Base-by-base conservation (phyloP, 2,797 vertebrate genomes). In the Diplodus puntazzo region DNA sequence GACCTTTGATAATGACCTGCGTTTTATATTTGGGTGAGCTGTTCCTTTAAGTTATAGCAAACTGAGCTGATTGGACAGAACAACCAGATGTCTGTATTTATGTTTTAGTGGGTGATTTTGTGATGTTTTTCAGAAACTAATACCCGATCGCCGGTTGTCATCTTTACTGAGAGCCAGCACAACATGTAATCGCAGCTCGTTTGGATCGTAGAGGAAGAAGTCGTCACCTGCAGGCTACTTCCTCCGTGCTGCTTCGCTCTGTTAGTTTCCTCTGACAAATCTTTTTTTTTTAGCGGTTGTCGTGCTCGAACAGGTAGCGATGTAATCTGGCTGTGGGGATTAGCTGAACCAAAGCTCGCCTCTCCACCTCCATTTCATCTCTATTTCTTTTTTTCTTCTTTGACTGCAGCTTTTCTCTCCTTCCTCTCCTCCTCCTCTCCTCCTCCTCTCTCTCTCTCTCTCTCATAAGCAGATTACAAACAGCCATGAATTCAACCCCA, bases 401-500 rank as follows among this genome's bases (percentile, higher is more conserved):
- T 42, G 6, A 4, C 53, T 49, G 21, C 49, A 58, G 25, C 55
- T 20, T 39, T 39, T n/a, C 57, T 25, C 23, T 11, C 42, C 16
- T 18, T 43, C 25, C 50, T 45, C 48, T 34, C 46, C 59, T 14
- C 70, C 70, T 58, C 49, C 30, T 11, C 54, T 34, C 46, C 59
- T 14, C 70, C 70, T 58, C 49, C 30, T 11, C 54, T n/a, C 52
- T 20, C 75, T 20, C 75, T 58, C 43, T 67, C 30, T 20, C 25
- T 75, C 63, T 77, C 67, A 52, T 62, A 78, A 86, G 73, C 69
- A 59, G 50, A 83, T 75, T 81, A 82, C 62, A 77, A 81, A 81
- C 73, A 82, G 70, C 62, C 64, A 72, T 67, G 55, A 79, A 78
- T 39, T 72, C 79, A 27, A 69, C 82, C 89, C 73, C 83, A 79